Conservation (phyloP, 2,888 invertebrate genomes). For the Coenonympha arcania region DNA sequence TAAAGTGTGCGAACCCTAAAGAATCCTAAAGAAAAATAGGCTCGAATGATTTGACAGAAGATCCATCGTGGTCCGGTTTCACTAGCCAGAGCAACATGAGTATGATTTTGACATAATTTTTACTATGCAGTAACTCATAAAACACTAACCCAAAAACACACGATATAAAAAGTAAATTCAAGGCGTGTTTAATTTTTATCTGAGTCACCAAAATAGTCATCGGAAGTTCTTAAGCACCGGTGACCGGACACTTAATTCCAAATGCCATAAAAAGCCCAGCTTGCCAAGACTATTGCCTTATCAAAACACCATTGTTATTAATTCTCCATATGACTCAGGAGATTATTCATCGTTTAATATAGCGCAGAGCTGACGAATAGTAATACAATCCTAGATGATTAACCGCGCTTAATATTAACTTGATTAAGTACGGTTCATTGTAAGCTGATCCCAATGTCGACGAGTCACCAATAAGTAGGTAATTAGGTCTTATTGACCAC, state of each 20-base stretch:
- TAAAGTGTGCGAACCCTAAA: too few species aligned
- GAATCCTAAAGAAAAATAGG: too few species aligned
- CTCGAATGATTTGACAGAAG: too few species aligned
- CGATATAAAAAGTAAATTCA: too few species aligned
- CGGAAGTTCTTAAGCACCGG: not conserved
- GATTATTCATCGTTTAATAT: slow-evolving; percentile 1
- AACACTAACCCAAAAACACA: too few species aligned
- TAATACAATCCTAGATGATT: slow-evolving; percentile 4
- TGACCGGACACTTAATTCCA: not conserved
- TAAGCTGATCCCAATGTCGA: not conserved
- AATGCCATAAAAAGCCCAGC: not conserved
- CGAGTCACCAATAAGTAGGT: not conserved
- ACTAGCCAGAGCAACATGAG: too few species aligned
- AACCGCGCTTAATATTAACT: slow-evolving; percentile 5
- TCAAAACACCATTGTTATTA: slow-evolving; percentile 5
- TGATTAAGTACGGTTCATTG: not conserved
- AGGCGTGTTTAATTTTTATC: too few species aligned
- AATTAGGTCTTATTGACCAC: not conserved
- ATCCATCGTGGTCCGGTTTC: too few species aligned
- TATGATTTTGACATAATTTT: too few species aligned
- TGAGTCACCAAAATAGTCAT: slow-evolving; percentile 2
- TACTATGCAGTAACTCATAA: too few species aligned
- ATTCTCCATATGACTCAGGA: slow-evolving; percentile 1
- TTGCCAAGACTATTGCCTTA: not conserved
- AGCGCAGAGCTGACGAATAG: not conserved